Base-by-base conservation (phyloP, 35 echinoderm and acorn worm genomes). In the Lytechinus pictus region DNA sequence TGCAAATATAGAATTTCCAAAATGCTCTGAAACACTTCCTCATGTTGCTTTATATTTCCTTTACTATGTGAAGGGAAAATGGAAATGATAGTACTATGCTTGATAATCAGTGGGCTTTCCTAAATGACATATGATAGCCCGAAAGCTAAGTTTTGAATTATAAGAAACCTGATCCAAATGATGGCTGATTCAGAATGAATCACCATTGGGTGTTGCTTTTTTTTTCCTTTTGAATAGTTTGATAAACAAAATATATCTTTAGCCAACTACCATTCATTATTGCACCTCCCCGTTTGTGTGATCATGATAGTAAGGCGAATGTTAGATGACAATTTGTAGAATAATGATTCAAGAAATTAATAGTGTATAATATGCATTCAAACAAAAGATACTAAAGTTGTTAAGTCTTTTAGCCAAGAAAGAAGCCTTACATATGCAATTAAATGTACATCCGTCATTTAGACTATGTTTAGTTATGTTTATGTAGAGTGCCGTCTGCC, bases 181-280 rank as follows among this genome's bases (percentile, higher is more conserved):
- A 79, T 19, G 66, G 12, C 66, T 79, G 66, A 79, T 79, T 79
- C 66, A 79, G 66, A 79, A 79, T 79, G 66, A 79, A 79, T 79
- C 66, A 79, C n/a, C 0, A 24, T 24, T 24, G 19, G 66, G 66
- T 7, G 66, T 8, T 79, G 0, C n/a, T 79, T 16, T 72, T 21
- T 24, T 72, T 72, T 79, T 71, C 16, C 16, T 24, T 8, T 79
- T 79, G 13, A 58, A 58, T 3, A 79, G 66, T 24, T 79, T 79
- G 66, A 79, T 79, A 79, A 2, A 58, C 9, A 11, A 79, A 14
- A 79, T 19, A 24, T 79, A n/a, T 79, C 66, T 79, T 79, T 79
- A 79, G 66, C 19, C 19, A 44, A 44, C 33, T 44, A 44, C 33
- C 33, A 44, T 44, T 44, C 33, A 44, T 44, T 44, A 44, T 44